These are phyloP conservation scores for Gorsachius magnificus DNA, from an alignment of 2,797 vertebrate genomes.

Conservation along the genomic window DNA sequence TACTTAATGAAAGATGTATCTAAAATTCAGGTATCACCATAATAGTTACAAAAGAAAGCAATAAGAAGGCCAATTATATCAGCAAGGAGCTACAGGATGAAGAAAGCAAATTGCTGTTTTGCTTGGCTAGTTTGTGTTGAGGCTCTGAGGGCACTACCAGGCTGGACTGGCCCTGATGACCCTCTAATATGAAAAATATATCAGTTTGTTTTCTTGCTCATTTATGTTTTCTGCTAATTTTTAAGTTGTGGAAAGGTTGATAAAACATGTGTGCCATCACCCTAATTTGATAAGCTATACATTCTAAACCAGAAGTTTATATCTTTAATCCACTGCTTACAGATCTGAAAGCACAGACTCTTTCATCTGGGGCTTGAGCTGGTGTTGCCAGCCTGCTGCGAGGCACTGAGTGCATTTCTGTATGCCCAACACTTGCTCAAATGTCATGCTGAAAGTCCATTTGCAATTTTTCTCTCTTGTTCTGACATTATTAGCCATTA, in stretches of 20 bases:
- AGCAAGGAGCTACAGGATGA: not conserved
- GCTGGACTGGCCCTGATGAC: no score
- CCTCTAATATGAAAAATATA: not conserved
- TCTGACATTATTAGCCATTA: not conserved
- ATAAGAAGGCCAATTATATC: not conserved
- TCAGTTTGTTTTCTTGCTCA: not conserved
- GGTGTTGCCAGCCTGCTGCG: not conserved
- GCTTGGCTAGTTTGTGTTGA: rapidly evolving
- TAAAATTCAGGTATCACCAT: not conserved
- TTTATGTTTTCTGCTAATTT: not conserved
- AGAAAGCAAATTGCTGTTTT: not conserved
- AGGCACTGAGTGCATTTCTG: not conserved
- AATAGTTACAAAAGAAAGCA: not conserved
- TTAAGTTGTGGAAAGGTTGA: not conserved
- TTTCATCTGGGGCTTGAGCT: not conserved
- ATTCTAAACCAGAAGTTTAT: not conserved
- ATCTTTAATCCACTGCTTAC: not conserved
- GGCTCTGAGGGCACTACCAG: not conserved
- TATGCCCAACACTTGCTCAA: not conserved
- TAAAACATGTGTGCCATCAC: not conserved
- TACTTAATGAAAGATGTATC: not conserved
- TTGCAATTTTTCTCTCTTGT: not conserved
- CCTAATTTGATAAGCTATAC: not conserved
- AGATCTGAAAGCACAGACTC: not conserved
- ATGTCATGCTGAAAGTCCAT: not conserved